Conservation (phyloP, 2,888 invertebrate species). For the Drosophila eohydei region DNA sequence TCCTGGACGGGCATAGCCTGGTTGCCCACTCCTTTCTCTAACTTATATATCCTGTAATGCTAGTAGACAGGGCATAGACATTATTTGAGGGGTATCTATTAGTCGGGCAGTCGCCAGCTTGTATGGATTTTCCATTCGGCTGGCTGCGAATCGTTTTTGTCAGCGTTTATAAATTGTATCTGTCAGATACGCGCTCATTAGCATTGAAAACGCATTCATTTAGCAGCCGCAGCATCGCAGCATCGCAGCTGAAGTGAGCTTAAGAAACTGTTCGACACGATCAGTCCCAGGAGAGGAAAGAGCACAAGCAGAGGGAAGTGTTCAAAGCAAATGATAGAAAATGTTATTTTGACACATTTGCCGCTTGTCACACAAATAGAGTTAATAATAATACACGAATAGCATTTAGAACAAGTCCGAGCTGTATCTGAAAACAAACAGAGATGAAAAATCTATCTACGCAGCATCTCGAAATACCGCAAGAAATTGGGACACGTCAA, state of each 20-base stretch:
- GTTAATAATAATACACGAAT: slow-evolving; percentile 73
- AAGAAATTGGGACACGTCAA: slow-evolving; percentile 78
- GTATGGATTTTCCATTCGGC: slow-evolving; percentile 60
- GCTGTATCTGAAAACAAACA: slow-evolving; percentile 14
- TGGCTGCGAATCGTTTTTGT: slow-evolving; percentile 56
- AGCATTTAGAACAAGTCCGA: slow-evolving; percentile 23
- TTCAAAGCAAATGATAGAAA: slow-evolving; percentile 35
- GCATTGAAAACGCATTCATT: slow-evolving; percentile 69
- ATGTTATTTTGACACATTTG: slow-evolving; percentile 64
- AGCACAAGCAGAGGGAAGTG: slow-evolving; percentile 2
- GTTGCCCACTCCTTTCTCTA: too few relatives aligned
- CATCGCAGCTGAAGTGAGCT: slow-evolving; percentile 22
- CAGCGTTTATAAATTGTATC: slow-evolving; percentile 75
- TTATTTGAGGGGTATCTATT: slow-evolving; percentile 4
- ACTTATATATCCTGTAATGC: not conserved
- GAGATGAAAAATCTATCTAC: slow-evolving; percentile 20
- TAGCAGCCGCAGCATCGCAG: slow-evolving; percentile 19
- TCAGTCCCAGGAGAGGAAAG: slow-evolving; percentile 13
- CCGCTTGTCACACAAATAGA: slow-evolving; percentile 60
- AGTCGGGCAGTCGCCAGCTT: not conserved
- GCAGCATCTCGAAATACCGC: slow-evolving; percentile 41
- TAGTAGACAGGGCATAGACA: not conserved
- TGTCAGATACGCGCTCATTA: slow-evolving; percentile 81
- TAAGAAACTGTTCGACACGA: slow-evolving; percentile 14
- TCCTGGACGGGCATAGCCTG: not conserved